Evolutionary conservation across 1,140 invertebrate genomes (phyloP).

Genomic region (Drosophila navojoa): DNA sequence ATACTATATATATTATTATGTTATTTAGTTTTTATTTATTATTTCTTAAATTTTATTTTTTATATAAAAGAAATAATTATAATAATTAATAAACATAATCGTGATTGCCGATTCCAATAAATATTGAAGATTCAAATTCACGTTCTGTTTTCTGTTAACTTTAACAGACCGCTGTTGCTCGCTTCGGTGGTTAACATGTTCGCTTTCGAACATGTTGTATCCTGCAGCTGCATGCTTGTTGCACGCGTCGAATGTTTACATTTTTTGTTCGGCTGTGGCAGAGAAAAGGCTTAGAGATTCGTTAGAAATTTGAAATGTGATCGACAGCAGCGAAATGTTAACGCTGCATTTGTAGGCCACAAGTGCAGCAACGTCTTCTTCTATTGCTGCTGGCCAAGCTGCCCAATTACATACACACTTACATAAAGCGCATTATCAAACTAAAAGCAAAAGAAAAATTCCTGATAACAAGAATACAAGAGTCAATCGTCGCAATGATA

Average conservation of each 20-base stretch:
- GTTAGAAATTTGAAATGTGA: conserved; percentile 43
- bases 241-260: conserved; percentile 25
- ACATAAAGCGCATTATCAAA: conserved; percentile 8
- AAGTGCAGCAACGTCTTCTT: conserved; percentile 9
- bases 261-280: conserved; percentile 9
- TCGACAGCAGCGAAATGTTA: conserved; percentile 34
- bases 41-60: too few species aligned
- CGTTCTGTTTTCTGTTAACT: conserved; percentile 5
- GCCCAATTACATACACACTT: conserved; percentile 20
- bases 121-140: too few species aligned
- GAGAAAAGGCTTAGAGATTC: conserved; percentile 23
- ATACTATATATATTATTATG: too few species aligned
- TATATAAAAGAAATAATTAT: too few species aligned
- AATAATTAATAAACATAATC: too few species aligned
- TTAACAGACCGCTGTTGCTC: conserved; percentile 15
- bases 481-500: conserved; percentile 38
- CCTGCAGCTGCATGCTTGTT: background rate
- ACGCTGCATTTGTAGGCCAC: conserved; percentile 31
- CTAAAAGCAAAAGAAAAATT: background rate
- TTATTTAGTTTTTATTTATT: too few species aligned
- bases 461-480: conserved; percentile 28
- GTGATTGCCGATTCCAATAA: too few species aligned
- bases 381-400: conserved; percentile 3
- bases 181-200: conserved; percentile 18
- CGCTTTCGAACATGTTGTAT: conserved; percentile 15